These are phyloP conservation scores for Sander vitreus DNA, from an alignment of 2,113 vertebrate species.

Conservation along the genomic window DNA sequence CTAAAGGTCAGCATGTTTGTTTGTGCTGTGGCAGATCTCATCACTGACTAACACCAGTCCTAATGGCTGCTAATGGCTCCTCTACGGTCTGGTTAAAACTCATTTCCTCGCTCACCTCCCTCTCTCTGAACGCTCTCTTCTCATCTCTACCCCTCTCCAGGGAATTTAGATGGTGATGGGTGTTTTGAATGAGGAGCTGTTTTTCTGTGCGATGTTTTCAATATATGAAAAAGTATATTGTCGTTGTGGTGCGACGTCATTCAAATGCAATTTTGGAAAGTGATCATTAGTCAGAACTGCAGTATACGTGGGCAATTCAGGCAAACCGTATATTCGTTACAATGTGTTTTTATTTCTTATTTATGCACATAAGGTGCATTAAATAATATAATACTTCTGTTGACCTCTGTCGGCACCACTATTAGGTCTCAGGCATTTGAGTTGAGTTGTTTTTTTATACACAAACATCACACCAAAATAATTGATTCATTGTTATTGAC, in stretches of 20 bases:
- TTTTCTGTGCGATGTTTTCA: conserved; percentile 3
- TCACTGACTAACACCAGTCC: conserved; percentile 68
- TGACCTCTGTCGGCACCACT: conserved; percentile 1
- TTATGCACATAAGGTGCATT: not conserved
- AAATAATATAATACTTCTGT: not conserved
- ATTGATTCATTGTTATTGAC: not conserved
- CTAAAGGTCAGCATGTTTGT: conserved; percentile 83
- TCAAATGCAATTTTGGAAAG: conserved; percentile 13
- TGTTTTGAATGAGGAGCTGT: conserved; percentile 26
- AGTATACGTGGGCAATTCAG: not conserved
- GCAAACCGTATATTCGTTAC: not conserved
- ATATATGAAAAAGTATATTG: conserved; percentile 5
- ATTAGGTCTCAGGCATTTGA: not conserved
- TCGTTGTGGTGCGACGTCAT: not conserved
- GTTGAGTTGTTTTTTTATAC: not conserved
- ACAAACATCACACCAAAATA: not conserved
- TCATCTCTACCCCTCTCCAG: conserved; percentile 2
- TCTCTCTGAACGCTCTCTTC: not conserved
- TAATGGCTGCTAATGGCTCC: conserved; percentile 73
- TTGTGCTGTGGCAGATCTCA: conserved; percentile 72
- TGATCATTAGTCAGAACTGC: not conserved
- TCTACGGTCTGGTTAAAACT: conserved; percentile 59
- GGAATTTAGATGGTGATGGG: conserved; percentile 25
- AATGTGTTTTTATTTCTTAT: not conserved
- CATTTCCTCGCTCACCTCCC: conserved; percentile 54